phyloP scores from a whole-genome alignment of 2,797 vertebrate species.

The Bovichtus diacanthus region DNA sequence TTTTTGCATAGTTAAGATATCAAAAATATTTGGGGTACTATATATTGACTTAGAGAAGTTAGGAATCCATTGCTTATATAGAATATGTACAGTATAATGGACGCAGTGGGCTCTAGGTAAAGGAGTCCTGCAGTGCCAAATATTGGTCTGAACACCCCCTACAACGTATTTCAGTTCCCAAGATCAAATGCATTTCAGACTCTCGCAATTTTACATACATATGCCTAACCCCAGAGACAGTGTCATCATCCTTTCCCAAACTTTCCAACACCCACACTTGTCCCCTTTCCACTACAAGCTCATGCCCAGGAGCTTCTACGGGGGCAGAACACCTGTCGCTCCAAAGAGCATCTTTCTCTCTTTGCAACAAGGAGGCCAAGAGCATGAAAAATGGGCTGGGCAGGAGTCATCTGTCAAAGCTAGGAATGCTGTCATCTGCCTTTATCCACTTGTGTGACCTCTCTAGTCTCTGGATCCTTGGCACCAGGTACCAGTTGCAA shows the following conservation, averaged over 20 bases:
- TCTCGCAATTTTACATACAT: constrained; percentile 9
- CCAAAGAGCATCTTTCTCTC: constrained; percentile 36
- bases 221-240: constrained; percentile 8
- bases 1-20: constrained; percentile 31
- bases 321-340: constrained; percentile 72
- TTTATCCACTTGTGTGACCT: constrained; percentile 59
- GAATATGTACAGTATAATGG: neutral
- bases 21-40: neutral
- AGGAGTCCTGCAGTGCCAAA: constrained; percentile 4
- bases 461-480: constrained; percentile 40
- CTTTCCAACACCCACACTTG: constrained; percentile 20
- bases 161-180: neutral
- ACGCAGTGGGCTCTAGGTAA: neutral
- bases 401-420: constrained; percentile 73
- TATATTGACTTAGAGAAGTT: neutral
- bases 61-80: neutral
- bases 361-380: constrained; percentile 55
- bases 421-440: constrained; percentile 69
- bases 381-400: constrained; percentile 70
- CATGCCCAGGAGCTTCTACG: constrained; percentile 34
- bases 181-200: constrained; percentile 5
- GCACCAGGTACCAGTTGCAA: constrained; percentile 53
- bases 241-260: constrained; percentile 31
- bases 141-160: neutral
- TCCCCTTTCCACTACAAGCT: constrained; percentile 18